These are phyloP conservation scores for Bombus confusus DNA, from an alignment of 1,140 invertebrate genomes.

Conservation along the genomic window DNA sequence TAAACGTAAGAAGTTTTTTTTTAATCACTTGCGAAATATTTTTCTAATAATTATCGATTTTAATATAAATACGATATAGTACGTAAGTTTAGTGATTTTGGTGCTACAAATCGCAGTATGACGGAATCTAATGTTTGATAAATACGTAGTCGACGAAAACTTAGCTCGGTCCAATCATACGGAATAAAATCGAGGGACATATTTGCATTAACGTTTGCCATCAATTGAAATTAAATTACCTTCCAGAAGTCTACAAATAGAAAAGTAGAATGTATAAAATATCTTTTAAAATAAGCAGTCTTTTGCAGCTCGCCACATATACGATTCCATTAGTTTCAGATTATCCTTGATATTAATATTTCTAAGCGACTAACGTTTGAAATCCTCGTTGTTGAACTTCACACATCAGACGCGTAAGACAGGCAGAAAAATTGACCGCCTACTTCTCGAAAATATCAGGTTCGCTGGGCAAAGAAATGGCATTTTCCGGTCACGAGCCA, in stretches of 20 bases:
- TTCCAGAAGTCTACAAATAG: background rate
- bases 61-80: too few relatives aligned
- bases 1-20: too few relatives aligned
- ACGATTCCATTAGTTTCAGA: background rate
- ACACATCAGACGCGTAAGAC: background rate
- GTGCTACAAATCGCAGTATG: too few relatives aligned
- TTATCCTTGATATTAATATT: background rate
- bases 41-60: too few relatives aligned
- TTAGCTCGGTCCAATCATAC: too few relatives aligned
- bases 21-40: too few relatives aligned
- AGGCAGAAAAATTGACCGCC: background rate
- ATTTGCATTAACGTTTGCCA: too few relatives aligned
- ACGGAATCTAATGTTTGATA: too few relatives aligned
- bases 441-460: conserved; percentile 2
- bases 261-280: background rate
- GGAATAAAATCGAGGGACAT: too few relatives aligned
- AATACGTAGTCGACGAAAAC: too few relatives aligned
- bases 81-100: too few relatives aligned
- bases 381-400: background rate
- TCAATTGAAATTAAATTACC: background rate
- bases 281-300: background rate
- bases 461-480: background rate
- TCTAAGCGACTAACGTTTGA: background rate
- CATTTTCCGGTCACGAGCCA: conserved; percentile 5
- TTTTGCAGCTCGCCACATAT: background rate